Conservation (phyloP, 2,797 vertebrate species). For the Emys orbicularis region DNA sequence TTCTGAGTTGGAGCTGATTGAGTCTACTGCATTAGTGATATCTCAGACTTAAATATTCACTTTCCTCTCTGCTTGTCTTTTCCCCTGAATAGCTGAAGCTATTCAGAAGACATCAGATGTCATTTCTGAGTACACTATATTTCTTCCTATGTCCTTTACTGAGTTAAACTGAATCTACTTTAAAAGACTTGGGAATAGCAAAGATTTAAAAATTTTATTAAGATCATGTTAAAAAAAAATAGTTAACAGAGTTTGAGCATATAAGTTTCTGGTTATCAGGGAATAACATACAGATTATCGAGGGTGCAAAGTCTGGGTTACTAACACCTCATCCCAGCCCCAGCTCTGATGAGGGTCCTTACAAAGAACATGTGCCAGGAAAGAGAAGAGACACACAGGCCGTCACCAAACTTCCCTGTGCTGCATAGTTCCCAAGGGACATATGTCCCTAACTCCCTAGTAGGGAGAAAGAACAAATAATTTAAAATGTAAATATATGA, state of each 20-base stretch:
- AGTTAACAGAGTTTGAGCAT: no score
- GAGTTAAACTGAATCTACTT: neutral
- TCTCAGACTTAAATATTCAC: neutral
- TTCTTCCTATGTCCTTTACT: neutral
- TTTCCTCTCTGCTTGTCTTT: neutral
- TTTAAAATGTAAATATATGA: neutral
- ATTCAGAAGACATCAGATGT: neutral
- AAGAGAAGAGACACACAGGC: neutral
- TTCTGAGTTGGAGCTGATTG: neutral
- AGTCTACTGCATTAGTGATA: neutral
- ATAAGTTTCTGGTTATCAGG: no score
- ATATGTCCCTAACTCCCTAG: no score
- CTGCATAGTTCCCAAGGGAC: neutral
- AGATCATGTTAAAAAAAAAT: no score
- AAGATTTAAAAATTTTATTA: no score
- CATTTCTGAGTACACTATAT: neutral
- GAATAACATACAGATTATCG: no score
- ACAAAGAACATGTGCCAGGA: rapidly evolving
- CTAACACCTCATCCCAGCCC: neutral
- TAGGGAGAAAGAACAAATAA: no score
- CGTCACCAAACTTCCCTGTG: neutral
- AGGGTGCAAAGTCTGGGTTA: no score
- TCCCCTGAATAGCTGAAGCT: neutral
- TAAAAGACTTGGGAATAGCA: neutral
- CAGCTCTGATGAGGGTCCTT: neutral